Percentiles rank a stretch among this genome's conserved stretches.
Evolutionary conservation across 1,140 invertebrate species (phyloP).

Genomic region (Dendroctonus ponderosae): DNA sequence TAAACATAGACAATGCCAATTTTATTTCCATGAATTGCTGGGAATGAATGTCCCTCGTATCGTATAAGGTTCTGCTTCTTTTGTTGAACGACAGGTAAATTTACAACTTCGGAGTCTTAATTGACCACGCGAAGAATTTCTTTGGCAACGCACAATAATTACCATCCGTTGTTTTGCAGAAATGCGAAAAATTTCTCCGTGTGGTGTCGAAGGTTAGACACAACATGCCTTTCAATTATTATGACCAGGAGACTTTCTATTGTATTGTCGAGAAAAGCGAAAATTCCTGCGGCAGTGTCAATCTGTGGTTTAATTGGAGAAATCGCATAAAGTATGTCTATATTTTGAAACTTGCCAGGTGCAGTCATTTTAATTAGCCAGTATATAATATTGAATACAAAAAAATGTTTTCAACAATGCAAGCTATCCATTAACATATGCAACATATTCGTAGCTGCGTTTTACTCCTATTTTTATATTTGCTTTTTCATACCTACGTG

Average conservation of each 20-base stretch:
- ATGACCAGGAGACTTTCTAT: conserved; percentile 25
- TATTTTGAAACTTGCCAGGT: background rate
- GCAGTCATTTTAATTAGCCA: too few species aligned
- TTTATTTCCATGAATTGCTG: too few species aligned
- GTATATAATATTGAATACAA: too few species aligned
- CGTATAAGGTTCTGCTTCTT: background rate
- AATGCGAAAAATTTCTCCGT: conserved; percentile 26
- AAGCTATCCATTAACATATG: too few species aligned
- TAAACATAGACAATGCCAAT: too few species aligned
- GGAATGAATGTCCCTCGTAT: too few species aligned
- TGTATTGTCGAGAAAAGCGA: conserved; percentile 12
- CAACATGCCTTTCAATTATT: conserved; percentile 26
- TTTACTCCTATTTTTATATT: too few species aligned
- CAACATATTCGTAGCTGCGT: too few species aligned
- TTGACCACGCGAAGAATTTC: conserved; percentile 26
- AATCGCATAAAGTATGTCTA: background rate
- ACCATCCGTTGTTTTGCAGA: conserved; percentile 20
- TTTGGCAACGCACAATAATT: conserved; percentile 23
- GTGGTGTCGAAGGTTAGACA: conserved; percentile 26
- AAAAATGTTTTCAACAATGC: too few species aligned
- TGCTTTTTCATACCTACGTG: too few species aligned
- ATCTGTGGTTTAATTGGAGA: conserved; percentile 12
- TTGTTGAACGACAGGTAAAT: background rate
- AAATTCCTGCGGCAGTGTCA: conserved; percentile 11
- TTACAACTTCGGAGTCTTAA: conserved; percentile 9